Evolutionary conservation across 2,888 invertebrate genomes (phyloP).

Genomic region (Sinotaia quadrata): DNA sequence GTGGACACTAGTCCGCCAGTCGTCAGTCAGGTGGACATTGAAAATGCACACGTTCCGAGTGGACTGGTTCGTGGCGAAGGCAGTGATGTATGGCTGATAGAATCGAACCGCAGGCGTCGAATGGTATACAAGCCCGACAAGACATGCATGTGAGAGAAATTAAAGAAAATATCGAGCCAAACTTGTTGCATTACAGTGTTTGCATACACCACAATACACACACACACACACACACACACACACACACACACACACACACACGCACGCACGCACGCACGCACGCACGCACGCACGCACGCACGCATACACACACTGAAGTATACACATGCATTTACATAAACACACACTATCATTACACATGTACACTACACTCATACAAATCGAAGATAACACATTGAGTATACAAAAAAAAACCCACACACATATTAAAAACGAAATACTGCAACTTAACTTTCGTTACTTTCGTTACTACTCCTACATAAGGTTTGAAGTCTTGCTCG

Average conservation of each 20-base stretch:
- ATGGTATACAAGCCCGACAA: too few relatives aligned
- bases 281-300: constrained; percentile 2
- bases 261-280: neutral
- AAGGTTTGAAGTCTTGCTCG: too few relatives aligned
- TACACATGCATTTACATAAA: neutral
- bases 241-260: neutral
- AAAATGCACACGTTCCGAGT: constrained; percentile 34
- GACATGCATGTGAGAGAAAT: neutral
- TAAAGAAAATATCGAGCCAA: neutral
- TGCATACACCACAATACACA: too few relatives aligned
- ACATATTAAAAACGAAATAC: too few relatives aligned
- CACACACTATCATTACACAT: neutral
- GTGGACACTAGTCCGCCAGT: constrained; percentile 38
- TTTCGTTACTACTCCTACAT: too few relatives aligned
- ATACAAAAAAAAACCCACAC: too few relatives aligned
- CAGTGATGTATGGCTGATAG: neutral
- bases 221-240: neutral
- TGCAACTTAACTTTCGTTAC: too few relatives aligned
- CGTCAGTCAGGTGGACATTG: constrained; percentile 38
- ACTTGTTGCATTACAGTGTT: neutral
- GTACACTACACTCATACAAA: too few relatives aligned
- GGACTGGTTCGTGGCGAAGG: constrained; percentile 33
- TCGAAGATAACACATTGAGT: too few relatives aligned
- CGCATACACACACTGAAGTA: constrained; percentile 1
- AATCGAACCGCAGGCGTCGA: neutral